phyloP scores from a whole-genome alignment of 2,797 vertebrate species.

The Sebastes alutus region DNA sequence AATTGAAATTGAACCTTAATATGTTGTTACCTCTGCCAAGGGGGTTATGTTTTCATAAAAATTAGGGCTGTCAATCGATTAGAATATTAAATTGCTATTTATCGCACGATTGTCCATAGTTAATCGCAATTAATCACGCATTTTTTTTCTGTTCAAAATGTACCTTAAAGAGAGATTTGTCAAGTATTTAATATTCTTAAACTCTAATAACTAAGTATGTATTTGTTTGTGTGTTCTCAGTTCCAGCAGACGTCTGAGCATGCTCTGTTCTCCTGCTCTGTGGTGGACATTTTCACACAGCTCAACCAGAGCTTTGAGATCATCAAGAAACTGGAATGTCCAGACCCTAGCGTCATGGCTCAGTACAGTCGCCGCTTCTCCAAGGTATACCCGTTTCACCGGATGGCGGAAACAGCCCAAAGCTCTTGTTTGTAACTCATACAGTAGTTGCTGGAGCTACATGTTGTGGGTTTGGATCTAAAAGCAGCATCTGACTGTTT shows the following conservation, averaged over 20 bases:
- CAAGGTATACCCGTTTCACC: slow-evolving; percentile 82
- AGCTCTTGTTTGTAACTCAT: background rate
- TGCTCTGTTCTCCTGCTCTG: slow-evolving; percentile 97
- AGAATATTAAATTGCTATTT: background rate
- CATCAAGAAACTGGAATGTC: slow-evolving; percentile 97
- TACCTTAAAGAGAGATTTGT: too few species aligned
- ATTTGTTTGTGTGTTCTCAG: slow-evolving; percentile 66
- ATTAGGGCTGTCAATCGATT: background rate
- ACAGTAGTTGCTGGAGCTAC: background rate
- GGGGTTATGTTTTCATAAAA: background rate
- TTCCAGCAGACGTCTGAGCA: slow-evolving; percentile 99
- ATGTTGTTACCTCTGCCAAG: background rate
- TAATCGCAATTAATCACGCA: too few species aligned
- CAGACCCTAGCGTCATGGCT: slow-evolving; percentile 92
- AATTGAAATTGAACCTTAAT: background rate
- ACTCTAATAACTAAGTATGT: background rate
- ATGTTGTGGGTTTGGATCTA: background rate
- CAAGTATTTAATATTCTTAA: background rate
- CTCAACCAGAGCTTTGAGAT: slow-evolving; percentile 99
- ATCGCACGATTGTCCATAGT: too few species aligned
- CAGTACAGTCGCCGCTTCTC: slow-evolving; percentile 96
- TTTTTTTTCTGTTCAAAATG: too few species aligned
- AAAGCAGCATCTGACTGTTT: background rate
- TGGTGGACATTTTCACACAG: slow-evolving; percentile 99
- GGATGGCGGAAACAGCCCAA: background rate